Base-by-base conservation (phyloP, 1,140 invertebrate species). In the Galendromus occidentalis region DNA sequence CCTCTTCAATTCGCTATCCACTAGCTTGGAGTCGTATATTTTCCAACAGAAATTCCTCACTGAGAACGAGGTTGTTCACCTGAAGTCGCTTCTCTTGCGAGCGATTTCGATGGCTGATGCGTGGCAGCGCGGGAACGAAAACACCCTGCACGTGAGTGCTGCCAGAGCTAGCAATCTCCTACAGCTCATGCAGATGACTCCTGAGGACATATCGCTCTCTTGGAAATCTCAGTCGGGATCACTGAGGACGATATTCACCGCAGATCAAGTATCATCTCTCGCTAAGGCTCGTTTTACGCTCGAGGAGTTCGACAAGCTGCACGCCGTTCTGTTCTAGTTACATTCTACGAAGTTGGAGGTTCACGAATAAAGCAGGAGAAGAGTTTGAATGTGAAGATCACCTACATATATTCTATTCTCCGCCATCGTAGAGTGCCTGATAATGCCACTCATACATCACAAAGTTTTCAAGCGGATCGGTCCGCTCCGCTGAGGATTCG, bases 1-100 rank as follows among this genome's bases (percentile, higher is more conserved):
- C 22, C 51, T 59, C 2, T 59, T 59, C 51, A 59, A 59, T 33
- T 29, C 51, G 22, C 20, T 59, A 17, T 59, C 51, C 1, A 14
- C 33, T 29, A 33, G 51, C 5, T 22, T 59, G 33, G 51, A 59
- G 33, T 17, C 25, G 25, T 59, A 59, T 59, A 33, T 59, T 6
- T 59, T 59, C 33, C 51, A 59, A 33, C 51, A 59, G 51, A 59
- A 59, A 59, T 59, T 59, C 22, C 33, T 59, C 25, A 59, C 51
- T 14, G 51, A 59, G 20, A 29, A 29, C 22, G 51, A 59, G 51
- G 51, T 59, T 1, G 51, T 25, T 33, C 51, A 29, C 17, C 33
- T 59, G 14, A 59, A 59, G 25, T 59, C 51, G 22, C 51, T 59
- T 59, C 25, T 59, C 17, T 29, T 59, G 51, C 51, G 51, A 1